phyloP scores from a whole-genome alignment of 2,113 vertebrate genomes.

The Pachycephala philippinensis region DNA sequence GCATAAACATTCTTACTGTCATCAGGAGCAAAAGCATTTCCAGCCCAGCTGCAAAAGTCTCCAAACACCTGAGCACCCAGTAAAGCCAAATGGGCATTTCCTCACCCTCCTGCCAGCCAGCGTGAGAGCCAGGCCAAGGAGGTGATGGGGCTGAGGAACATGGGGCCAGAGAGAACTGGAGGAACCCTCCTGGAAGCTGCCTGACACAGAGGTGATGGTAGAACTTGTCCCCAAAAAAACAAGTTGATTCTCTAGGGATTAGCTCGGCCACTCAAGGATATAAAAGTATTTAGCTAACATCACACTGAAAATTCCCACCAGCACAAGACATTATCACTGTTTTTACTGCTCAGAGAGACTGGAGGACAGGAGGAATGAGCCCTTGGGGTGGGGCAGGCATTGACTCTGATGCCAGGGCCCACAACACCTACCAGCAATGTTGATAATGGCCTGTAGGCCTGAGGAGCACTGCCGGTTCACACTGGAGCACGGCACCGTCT shows the following conservation, averaged over 20 bases:
- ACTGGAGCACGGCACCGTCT: conserved; percentile 80
- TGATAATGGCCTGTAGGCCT: conserved; percentile 88
- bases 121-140: neutral
- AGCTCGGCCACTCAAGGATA: neutral
- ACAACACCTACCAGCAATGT: conserved; percentile 80
- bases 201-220: neutral
- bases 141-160: neutral
- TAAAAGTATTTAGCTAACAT: neutral
- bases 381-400: neutral
- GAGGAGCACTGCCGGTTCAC: conserved; percentile 95
- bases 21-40: neutral
- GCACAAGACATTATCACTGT: neutral
- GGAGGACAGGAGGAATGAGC: neutral
- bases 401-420: fast-evolving
- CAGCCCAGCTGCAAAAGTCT: neutral
- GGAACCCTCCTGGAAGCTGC: neutral
- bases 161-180: neutral
- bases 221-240: neutral
- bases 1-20: neutral
- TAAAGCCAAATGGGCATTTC: neutral
- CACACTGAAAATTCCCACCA: neutral
- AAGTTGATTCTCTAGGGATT: neutral
- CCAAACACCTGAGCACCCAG: neutral
- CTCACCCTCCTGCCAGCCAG: neutral
- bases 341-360: neutral